A percentile compares a stretch with the other conserved stretches of the same genome.
Evolutionary conservation across 2,113 vertebrate genomes (phyloP).

Genomic region (Camelus bactrianus): DNA sequence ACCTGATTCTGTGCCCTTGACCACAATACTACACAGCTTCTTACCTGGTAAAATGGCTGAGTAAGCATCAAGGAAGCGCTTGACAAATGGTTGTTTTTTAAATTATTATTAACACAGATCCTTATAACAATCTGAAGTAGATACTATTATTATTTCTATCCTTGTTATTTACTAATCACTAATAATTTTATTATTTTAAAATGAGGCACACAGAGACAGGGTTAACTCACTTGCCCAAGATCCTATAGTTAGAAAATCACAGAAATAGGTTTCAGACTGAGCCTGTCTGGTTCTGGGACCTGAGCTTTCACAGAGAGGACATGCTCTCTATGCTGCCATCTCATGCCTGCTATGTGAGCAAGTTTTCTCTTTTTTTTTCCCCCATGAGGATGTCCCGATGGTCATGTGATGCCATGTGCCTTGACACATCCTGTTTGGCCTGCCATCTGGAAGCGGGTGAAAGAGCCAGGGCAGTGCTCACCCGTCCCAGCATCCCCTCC

Average conservation of each 20-base stretch:
- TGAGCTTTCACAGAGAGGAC: neutral
- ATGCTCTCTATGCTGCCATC: neutral
- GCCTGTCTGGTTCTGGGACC: no score
- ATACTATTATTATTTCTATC: neutral
- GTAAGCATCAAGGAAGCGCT: neutral
- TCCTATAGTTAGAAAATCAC: neutral
- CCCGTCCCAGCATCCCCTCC: neutral
- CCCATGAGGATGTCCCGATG: neutral
- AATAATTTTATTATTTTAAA: slow-evolving; percentile 1
- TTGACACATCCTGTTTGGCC: neutral
- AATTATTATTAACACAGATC: neutral
- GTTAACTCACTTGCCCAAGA: neutral
- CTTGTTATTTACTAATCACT: neutral
- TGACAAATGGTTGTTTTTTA: neutral
- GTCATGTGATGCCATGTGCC: neutral
- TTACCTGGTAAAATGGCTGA: neutral
- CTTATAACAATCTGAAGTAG: neutral
- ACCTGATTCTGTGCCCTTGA: neutral
- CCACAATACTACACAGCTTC: neutral
- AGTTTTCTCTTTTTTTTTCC: neutral
- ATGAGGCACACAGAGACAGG: neutral
- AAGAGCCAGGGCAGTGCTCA: neutral
- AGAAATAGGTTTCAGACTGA: neutral
- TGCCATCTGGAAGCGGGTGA: neutral
- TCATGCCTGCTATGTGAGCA: neutral